Evolutionary conservation across 2,888 invertebrate species (phyloP), one percentile per base, ranked within the genome.

Genomic region (Heliothis peltigera): DNA sequence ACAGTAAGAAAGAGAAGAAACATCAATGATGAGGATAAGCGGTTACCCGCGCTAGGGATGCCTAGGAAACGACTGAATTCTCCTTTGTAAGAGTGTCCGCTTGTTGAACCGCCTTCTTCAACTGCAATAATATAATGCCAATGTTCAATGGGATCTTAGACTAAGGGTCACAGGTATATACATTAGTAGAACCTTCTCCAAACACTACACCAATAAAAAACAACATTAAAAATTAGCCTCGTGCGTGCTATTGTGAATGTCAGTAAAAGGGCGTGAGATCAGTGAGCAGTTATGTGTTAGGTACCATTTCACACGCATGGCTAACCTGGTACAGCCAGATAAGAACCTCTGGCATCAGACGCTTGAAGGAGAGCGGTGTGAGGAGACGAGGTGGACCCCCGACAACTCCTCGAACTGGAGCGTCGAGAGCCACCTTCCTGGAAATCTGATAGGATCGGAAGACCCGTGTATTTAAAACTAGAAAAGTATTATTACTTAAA

Each of bases 1-100:
- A 64, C 22, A 76, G 12, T 65, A 25, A 64, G 55, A 79, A 79
- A 83, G 75, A 82, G 71, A 79, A 85, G 81, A 81, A 86, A 88
- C 80, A 91, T 91, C 88, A 91, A 83, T 83, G 80, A 88, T 83
- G 75, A 90, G 81, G 88, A 88, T 63, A 87, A 92, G 95, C 94
- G 94, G 94, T 95, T 95, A 95, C 95, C 95, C 95, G 95, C 93
- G 84, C 94, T 96, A 89, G 96, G 96, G 90, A 96, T 95, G 93
- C 96, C 95, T 95, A 97, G 96, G 95, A 96, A 96, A 93, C 96
- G 96, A 94, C 96, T 96, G 89, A 94, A 94, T 85, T 95, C 95
- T 86, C 93, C 92, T 90, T 92, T 95, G 87, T 91, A 89, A 83
- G 90, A 91, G 85, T 91, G 89, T 86, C 92, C 93, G 84, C 91